Conservation (phyloP, 2,888 invertebrate species). For the Acanthococcus lagerstroemiae region DNA sequence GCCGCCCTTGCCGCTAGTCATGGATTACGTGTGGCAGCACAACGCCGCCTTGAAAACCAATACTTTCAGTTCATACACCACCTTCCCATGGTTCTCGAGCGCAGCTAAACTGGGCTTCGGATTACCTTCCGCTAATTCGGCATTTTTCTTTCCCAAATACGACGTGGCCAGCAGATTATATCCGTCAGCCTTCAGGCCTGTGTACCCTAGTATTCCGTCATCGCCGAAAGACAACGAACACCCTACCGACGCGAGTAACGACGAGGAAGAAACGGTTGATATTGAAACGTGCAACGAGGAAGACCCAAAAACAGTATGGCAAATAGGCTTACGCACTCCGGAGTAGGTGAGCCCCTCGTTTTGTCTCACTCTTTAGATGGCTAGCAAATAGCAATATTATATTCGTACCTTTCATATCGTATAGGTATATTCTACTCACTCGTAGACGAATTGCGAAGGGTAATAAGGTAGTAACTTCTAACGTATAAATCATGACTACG, state of each 20-base stretch:
- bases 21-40: constrained; percentile 73
- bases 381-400: not conserved
- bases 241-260: constrained; percentile 49
- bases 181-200: constrained; percentile 35
- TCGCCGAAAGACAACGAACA: constrained; percentile 59
- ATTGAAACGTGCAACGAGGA: constrained; percentile 55
- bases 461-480: too few relatives aligned
- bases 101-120: constrained; percentile 32
- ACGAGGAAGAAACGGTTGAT: constrained; percentile 73
- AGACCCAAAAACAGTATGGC: constrained; percentile 17
- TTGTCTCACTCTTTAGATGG: too few relatives aligned
- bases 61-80: constrained; percentile 38
- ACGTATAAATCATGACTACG: too few relatives aligned
- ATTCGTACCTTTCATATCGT: not conserved
- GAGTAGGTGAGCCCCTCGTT: constrained; percentile 15
- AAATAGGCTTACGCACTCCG: constrained; percentile 8
- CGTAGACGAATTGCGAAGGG: too few relatives aligned
- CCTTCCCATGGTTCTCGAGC: constrained; percentile 29
- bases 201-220: constrained; percentile 40
- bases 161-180: constrained; percentile 27
- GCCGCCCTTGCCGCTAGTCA: constrained; percentile 49
- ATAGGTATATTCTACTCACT: not conserved
- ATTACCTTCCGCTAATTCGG: constrained; percentile 30
- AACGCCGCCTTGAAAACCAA: constrained; percentile 42
- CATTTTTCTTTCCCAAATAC: constrained; percentile 24